phyloP scores from a whole-genome alignment of 2,797 vertebrate species.

The Percopsis omiscomaycus region DNA sequence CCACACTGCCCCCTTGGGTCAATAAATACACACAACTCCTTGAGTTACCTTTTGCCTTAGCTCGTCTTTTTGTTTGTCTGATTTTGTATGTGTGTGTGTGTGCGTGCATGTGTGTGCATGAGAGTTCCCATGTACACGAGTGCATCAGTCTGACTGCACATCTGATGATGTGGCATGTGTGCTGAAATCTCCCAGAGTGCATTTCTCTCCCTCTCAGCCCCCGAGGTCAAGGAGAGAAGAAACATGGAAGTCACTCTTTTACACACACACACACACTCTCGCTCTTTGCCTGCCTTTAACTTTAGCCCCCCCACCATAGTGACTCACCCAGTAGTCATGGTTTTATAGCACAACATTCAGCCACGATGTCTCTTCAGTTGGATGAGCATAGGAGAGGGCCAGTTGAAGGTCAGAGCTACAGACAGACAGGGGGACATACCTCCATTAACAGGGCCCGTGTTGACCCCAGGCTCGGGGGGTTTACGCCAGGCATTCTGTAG shows the following conservation, averaged over 20 bases:
- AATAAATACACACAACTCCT: too few relatives aligned
- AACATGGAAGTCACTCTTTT: conserved; percentile 2
- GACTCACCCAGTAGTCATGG: conserved; percentile 12
- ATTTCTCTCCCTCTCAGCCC: conserved; percentile 18
- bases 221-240: conserved; percentile 22
- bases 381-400: conserved; percentile 38
- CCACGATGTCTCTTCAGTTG: conserved; percentile 49
- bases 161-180: neutral
- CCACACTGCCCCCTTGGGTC: too few relatives aligned
- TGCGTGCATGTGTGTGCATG: neutral
- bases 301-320: neutral
- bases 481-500: conserved; percentile 79
- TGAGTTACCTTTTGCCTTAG: too few relatives aligned
- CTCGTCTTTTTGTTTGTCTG: too few relatives aligned
- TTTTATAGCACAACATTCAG: conserved; percentile 34
- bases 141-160: too few relatives aligned
- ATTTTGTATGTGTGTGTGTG: too few relatives aligned
- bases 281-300: conserved; percentile 17
- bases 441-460: conserved; percentile 79
- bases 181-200: neutral
- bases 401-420: conserved; percentile 72
- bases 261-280: conserved; percentile 2
- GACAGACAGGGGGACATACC: conserved; percentile 50
- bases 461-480: conserved; percentile 65
- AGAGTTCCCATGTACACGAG: neutral